Conservation (phyloP, 1,140 invertebrate genomes). For the Euglossa dilemma region DNA sequence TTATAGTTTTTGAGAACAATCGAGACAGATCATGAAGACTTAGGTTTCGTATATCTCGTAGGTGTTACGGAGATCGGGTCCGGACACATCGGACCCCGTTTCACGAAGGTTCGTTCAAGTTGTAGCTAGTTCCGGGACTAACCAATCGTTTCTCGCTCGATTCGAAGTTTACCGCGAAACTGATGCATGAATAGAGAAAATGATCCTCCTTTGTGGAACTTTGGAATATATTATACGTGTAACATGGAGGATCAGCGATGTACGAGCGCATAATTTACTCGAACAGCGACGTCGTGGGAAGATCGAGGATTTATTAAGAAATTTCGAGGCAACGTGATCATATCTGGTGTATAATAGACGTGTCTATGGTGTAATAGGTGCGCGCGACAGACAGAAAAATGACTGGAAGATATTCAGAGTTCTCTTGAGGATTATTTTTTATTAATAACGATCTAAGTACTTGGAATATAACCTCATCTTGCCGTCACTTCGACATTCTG, state of each 20-base stretch:
- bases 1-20: background rate
- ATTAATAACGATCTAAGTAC: no score
- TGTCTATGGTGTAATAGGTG: background rate
- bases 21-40: no score
- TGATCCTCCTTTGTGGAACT: background rate
- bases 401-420: no score
- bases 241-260: background rate
- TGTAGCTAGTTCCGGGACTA: background rate
- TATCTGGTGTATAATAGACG: no score
- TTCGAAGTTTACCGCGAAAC: no score
- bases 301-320: conserved; percentile 8
- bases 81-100: background rate
- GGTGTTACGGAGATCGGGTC: background rate
- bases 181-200: background rate
- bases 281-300: background rate
- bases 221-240: background rate
- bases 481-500: no score
- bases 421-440: no score
- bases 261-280: background rate
- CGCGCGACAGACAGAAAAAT: no score
- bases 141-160: background rate
- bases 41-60: background rate
- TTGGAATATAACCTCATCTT: no score
- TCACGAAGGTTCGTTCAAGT: no score
- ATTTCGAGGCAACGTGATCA: background rate